Evolutionary conservation across 2,888 invertebrate genomes (phyloP).

Genomic region (Sphaeridia pumilis): DNA sequence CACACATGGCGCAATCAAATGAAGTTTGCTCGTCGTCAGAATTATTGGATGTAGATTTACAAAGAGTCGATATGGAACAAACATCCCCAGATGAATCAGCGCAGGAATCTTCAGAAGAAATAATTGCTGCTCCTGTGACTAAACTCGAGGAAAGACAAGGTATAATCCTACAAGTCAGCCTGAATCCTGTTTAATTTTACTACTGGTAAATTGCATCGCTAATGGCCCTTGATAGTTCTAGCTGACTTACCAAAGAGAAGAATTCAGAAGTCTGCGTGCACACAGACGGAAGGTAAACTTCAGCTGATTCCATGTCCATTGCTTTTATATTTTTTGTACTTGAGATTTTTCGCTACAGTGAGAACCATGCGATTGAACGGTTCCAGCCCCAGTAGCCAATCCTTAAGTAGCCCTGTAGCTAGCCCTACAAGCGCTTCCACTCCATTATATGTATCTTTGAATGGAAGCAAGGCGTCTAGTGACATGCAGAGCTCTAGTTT

Average conservation of each 20-base stretch:
- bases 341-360: not conserved
- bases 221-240: too few species aligned
- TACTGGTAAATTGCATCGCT: not conserved
- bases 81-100: too few species aligned
- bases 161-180: too few species aligned
- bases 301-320: too few species aligned
- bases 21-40: too few species aligned
- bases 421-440: slow-evolving; percentile 15
- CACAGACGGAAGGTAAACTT: slow-evolving; percentile 10
- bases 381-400: not conserved
- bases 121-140: too few species aligned
- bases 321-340: not conserved
- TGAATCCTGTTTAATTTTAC: not conserved
- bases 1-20: too few species aligned
- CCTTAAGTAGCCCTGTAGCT: slow-evolving; percentile 4
- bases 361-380: not conserved
- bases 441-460: slow-evolving; percentile 4
- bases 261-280: slow-evolving; percentile 3
- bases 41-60: too few species aligned
- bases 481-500: not conserved
- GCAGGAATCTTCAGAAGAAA: too few species aligned
- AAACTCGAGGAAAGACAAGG: too few species aligned
- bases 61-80: too few species aligned
- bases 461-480: slow-evolving; percentile 2
- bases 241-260: not conserved